phyloP scores from a whole-genome alignment of 2,888 invertebrate species.

The Drosophila fulvimacula region DNA sequence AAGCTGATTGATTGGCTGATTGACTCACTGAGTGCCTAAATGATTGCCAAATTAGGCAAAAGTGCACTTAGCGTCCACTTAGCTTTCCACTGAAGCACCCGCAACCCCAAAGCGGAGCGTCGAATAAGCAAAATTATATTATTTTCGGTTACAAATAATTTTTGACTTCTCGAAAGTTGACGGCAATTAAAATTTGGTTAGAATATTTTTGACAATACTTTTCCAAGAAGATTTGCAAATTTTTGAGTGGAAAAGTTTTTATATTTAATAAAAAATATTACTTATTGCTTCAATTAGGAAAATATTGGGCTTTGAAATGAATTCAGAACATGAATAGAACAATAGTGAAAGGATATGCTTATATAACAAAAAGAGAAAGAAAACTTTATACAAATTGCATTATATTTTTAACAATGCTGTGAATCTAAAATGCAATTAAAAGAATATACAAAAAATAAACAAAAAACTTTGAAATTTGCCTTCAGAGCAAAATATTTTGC shows the following conservation, averaged over 20 bases:
- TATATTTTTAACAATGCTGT: neutral
- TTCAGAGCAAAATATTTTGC: slow-evolving; percentile 3
- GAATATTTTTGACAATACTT: neutral
- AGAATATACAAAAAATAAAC: slow-evolving; percentile 3
- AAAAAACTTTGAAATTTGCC: slow-evolving; percentile 1
- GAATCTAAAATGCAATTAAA: slow-evolving; percentile 24
- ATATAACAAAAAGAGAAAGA: neutral
- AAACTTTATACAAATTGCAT: slow-evolving; percentile 13
- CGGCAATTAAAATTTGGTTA: neutral
- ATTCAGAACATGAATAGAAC: slow-evolving; percentile 5
- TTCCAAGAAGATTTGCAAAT: neutral
- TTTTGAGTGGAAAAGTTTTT: neutral
- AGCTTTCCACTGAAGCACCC: slow-evolving; percentile 12
- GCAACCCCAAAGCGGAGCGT: neutral
- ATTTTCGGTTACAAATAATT: slow-evolving; percentile 10
- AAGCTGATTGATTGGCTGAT: slow-evolving; percentile 52
- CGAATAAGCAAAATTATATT: slow-evolving; percentile 2
- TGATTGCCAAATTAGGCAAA: slow-evolving; percentile 61
- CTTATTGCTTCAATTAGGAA: neutral
- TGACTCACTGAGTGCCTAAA: slow-evolving; percentile 34
- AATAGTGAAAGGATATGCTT: neutral
- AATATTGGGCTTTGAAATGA: neutral
- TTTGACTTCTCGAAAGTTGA: neutral
- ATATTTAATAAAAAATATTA: neutral
- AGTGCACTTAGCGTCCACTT: slow-evolving; percentile 58